phyloP scores from a whole-genome alignment of 2,888 invertebrate genomes.

The Alentia gelatinosa region DNA sequence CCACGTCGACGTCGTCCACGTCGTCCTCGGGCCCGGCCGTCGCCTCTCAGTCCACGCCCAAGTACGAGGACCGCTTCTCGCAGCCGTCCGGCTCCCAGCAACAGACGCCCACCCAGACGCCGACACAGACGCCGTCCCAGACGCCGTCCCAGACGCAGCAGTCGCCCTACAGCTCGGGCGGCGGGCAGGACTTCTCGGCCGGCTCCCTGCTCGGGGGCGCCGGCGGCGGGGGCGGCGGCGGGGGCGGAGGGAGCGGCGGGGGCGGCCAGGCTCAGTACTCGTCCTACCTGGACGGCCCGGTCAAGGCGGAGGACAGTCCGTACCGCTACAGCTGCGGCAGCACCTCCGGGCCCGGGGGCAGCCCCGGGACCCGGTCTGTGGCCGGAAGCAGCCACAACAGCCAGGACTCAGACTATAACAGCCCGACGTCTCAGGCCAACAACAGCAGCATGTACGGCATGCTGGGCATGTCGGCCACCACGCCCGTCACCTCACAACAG shows the following conservation, averaged over 20 bases:
- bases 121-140: neutral
- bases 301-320: constrained; percentile 9
- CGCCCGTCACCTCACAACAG: neutral
- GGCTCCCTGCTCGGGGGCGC: neutral
- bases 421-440: neutral
- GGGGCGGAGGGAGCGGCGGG: neutral
- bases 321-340: constrained; percentile 40
- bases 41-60: neutral
- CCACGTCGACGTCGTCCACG: neutral
- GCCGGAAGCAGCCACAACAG: constrained; percentile 36
- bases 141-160: neutral
- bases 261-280: neutral
- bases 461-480: neutral
- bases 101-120: neutral
- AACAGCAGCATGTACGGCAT: neutral
- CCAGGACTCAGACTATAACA: constrained; percentile 39
- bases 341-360: neutral
- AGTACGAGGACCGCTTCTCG: constrained; percentile 13
- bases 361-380: neutral
- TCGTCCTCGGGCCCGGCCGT: neutral
- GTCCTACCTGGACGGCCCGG: neutral
- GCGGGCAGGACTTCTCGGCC: neutral
- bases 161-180: neutral
- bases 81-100: neutral
- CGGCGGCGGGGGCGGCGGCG: neutral